Conservation (phyloP, 1,140 invertebrate genomes). For the Bradysia coprophila region DNA sequence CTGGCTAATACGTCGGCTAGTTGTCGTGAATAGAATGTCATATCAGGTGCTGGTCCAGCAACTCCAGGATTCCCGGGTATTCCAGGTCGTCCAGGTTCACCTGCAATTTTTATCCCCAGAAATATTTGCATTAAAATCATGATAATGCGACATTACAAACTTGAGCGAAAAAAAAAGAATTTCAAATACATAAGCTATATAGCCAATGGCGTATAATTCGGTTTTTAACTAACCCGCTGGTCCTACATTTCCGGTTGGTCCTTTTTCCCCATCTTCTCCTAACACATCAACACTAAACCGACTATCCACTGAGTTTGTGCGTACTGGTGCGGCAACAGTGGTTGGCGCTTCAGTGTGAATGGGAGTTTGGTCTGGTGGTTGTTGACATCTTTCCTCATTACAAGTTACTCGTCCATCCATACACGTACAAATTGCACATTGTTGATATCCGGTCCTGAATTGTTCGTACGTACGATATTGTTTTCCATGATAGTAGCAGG, state of each 20-base stretch:
- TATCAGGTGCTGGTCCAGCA: conserved; percentile 53
- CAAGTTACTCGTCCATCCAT: conserved; percentile 34
- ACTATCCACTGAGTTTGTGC: conserved; percentile 8
- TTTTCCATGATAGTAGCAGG: conserved; percentile 28
- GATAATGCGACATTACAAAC: too few relatives aligned
- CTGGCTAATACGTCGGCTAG: conserved; percentile 38
- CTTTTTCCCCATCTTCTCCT: conserved; percentile 28
- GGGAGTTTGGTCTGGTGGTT: conserved; percentile 12
- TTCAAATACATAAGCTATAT: too few relatives aligned
- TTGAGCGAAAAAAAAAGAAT: too few relatives aligned
- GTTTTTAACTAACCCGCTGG: too few relatives aligned
- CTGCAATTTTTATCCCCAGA: too few relatives aligned
- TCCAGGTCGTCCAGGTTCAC: conserved; percentile 50
- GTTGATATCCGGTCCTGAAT: conserved; percentile 29
- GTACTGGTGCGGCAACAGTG: conserved; percentile 9
- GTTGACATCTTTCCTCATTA: conserved; percentile 3
- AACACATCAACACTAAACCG: conserved; percentile 16
- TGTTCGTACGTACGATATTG: conserved; percentile 28
- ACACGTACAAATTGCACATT: conserved; percentile 44
- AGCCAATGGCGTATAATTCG: too few relatives aligned
- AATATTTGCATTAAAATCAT: too few relatives aligned
- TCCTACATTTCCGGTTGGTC: conserved; percentile 42
- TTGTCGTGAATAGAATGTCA: conserved; percentile 44
- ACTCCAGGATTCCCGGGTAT: conserved; percentile 46
- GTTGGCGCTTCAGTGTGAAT: conserved; percentile 11